A percentile compares a stretch with the other conserved stretches of the same genome.
phyloP scores from a whole-genome alignment of 2,113 vertebrate genomes.

The Python bivittatus region DNA sequence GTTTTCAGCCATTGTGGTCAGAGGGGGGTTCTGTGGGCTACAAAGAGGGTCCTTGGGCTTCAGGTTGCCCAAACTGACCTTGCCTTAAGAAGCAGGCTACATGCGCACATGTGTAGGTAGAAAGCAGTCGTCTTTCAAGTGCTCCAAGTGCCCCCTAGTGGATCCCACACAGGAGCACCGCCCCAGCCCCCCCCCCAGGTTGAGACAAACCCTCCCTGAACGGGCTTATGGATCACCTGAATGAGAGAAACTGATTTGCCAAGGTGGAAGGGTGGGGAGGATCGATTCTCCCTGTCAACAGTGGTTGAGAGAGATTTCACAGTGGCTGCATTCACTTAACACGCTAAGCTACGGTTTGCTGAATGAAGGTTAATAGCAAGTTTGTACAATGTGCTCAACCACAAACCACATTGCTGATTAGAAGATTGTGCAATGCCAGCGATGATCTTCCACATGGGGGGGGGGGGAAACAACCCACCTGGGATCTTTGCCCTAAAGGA shows the following conservation, averaged over 20 bases:
- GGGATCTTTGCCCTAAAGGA: not conserved
- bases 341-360: not conserved
- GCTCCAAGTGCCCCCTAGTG: conserved; percentile 4
- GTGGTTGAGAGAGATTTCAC: not conserved
- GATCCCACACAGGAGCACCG: not conserved
- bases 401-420: not conserved
- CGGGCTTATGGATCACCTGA: not conserved
- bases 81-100: not conserved
- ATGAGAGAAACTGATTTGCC: not conserved
- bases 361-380: not conserved
- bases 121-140: not conserved
- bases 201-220: not conserved
- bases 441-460: not conserved
- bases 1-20: not conserved
- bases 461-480: no score
- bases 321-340: not conserved
- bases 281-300: not conserved
- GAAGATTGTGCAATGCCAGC: not conserved
- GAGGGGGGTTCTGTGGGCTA: not conserved
- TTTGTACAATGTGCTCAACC: not conserved
- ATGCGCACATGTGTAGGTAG: not conserved
- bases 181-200: not conserved
- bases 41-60: not conserved
- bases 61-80: not conserved
- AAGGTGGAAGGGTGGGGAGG: not conserved